Conservation (phyloP, 2,797 vertebrate genomes). For the Etheostoma perlongum region DNA sequence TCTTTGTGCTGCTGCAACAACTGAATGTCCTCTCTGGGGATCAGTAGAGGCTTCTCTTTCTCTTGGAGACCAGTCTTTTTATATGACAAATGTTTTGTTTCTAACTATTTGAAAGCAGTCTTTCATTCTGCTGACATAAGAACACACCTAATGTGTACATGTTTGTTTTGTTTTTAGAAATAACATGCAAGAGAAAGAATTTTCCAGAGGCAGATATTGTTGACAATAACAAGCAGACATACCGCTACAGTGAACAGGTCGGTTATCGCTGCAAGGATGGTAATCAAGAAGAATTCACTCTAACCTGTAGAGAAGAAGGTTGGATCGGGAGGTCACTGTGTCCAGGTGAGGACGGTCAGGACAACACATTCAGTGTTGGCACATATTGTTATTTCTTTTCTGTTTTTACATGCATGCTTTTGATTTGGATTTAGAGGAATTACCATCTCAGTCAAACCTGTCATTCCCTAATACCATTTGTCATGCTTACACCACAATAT, state of each 20-base stretch:
- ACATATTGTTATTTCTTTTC: no score
- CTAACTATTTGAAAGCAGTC: no score
- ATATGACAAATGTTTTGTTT: no score
- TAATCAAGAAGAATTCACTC: fast-evolving
- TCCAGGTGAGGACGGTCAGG: neutral
- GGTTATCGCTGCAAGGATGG: neutral
- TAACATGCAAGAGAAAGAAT: fast-evolving
- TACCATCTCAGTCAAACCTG: no score
- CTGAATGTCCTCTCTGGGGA: neutral
- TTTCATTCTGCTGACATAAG: no score
- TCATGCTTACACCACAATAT: no score
- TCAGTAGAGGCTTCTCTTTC: neutral
- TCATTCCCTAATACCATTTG: no score
- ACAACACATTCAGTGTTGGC: neutral
- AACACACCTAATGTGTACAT: no score
- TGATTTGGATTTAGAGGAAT: no score
- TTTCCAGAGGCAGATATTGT: fast-evolving
- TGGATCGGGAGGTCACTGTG: fast-evolving
- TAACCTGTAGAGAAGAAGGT: fast-evolving
- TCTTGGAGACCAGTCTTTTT: no score
- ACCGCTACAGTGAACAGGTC: fast-evolving
- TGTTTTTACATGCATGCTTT: no score
- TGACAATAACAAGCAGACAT: fast-evolving
- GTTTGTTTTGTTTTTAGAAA: constrained; percentile 6
- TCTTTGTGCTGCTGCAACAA: neutral